Evolutionary conservation across 2,113 vertebrate species (phyloP), one percentile per base, ranked within the genome.

Genomic region (Helogale parvula): DNA sequence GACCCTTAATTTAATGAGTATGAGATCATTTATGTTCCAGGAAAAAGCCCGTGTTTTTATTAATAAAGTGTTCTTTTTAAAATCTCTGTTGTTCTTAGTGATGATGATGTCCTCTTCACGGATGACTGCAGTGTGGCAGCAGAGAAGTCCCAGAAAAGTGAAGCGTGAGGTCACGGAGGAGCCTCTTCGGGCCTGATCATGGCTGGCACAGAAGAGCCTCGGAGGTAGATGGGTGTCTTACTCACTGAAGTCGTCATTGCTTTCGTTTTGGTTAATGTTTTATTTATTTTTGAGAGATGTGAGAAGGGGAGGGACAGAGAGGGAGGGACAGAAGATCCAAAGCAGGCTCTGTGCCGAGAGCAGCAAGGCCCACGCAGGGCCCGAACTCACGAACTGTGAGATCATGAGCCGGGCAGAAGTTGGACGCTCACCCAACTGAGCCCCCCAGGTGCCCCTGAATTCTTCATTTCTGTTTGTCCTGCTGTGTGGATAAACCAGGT

Each of bases 111-210:
- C 41, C 77, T 99, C 77, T 99, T 99, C 19, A 84, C 98, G 50
- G 99, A 99, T 0, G 98, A 99, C 68, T 99, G 99, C 95, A 98
- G 95, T 81, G 54, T 94, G 3, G 98, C 98, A 0, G 99, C 99
- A 95, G 99, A 98, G 98, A 98, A 92, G 50, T 85, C 98, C 0
- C 96, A 97, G 38, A 98, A 97, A 88, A 96, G 93, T n/a, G 97
- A 98, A 93, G 97, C 98, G 99, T 99, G 88, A 99, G 99, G 31
- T 47, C 63, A 19, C 35, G 74, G 86, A 21, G 80, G 52, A 35
- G 33, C 12, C 12, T 57, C 0, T 12, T 25, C 1, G 1, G 79
- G 38, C n/a, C 68, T 12, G 6, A 3, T 63, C 1, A 0, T 16
- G 47, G 14, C 72, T n/a, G 76, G 81, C 77, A 19, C 27, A 1